Base-by-base conservation (phyloP, 2,888 invertebrate species). In the Agrochola circellaris region DNA sequence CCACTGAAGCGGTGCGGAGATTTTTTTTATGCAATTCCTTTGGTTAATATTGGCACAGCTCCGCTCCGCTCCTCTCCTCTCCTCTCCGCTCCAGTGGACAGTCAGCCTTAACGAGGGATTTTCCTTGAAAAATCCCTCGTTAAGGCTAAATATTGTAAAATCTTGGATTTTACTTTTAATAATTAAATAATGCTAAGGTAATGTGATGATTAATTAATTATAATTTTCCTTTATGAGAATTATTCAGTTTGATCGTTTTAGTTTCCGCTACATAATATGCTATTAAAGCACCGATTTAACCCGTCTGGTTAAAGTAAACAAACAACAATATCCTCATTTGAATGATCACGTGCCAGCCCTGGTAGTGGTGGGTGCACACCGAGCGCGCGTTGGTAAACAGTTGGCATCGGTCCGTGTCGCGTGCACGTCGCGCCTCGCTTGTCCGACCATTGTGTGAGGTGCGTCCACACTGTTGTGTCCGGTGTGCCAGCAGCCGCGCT, bases 381-480 rank as follows among this genome's bases (percentile, higher is more conserved):
- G 89, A 89, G 88, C 91, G 86, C 89, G 89, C 90, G 91, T 92
- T 91, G 89, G 93, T 92, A 93, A 93, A 94, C 94, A 95, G 93
- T 95, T 92, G 92, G 90, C 88, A 91, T 90, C 92, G 90, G 93
- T 88, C 90, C 91, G 92, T 91, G 92, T 89, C 89, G 92, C 93
- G 94, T 90, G 93, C 90, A 90, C 93, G 92, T 93, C 92, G 93
- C 89, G 87, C 86, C 89, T 87, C 84, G 82, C 79, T 75, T 75
- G 73, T 72, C 76, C 67, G 73, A 70, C 66, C 66, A 79, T 84
- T 86, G 81, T 84, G 88, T 79, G 84, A 85, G 81, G 80, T 83
- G 84, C 87, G 87, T 89, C 84, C 78, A 83, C 79, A 83, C 82
- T 77, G 73, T 75, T 68, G 79, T 78, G 74, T 73, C 79, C 79